phyloP scores from a whole-genome alignment of 2,888 invertebrate species.

The Lottia gigantea region DNA sequence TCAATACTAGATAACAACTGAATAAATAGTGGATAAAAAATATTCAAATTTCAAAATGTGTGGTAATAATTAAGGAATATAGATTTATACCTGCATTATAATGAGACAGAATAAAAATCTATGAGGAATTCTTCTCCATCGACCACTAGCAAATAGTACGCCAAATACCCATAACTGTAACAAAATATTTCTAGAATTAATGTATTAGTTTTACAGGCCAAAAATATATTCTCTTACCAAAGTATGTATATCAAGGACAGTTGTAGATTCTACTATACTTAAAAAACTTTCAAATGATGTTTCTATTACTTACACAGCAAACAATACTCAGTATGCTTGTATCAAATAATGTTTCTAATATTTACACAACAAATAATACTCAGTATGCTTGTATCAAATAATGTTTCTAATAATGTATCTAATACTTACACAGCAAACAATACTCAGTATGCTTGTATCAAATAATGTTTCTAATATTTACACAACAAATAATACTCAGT shows the following conservation, averaged over 20 bases:
- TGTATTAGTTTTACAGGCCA: too few species aligned
- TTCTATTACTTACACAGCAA: constrained; percentile 76
- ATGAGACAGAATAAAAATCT: constrained; percentile 82
- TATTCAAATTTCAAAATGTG: not conserved
- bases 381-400: constrained; percentile 85
- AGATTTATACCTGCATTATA: constrained; percentile 79
- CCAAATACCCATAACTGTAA: constrained; percentile 77
- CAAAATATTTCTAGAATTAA: not conserved
- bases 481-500: constrained; percentile 79
- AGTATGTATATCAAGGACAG: too few species aligned
- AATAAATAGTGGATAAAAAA: too few species aligned
- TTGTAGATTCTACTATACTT: too few species aligned
- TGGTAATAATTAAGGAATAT: constrained; percentile 72
- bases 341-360: constrained; percentile 85
- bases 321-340: constrained; percentile 83
- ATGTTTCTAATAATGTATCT: constrained; percentile 81
- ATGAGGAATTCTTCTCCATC: constrained; percentile 83
- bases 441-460: constrained; percentile 84
- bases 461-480: constrained; percentile 82
- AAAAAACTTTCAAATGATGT: constrained; percentile 81
- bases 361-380: constrained; percentile 79
- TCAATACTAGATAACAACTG: constrained; percentile 67
- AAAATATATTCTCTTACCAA: too few species aligned
- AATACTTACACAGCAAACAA: constrained; percentile 78
- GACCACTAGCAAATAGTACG: constrained; percentile 80